Percentiles rank a stretch among this genome's conserved stretches.
These are phyloP conservation scores for Turritopsis rubra DNA, from an alignment of 30 jellyfish, hydroid and myxozoan genomes.

Conservation along the genomic window DNA sequence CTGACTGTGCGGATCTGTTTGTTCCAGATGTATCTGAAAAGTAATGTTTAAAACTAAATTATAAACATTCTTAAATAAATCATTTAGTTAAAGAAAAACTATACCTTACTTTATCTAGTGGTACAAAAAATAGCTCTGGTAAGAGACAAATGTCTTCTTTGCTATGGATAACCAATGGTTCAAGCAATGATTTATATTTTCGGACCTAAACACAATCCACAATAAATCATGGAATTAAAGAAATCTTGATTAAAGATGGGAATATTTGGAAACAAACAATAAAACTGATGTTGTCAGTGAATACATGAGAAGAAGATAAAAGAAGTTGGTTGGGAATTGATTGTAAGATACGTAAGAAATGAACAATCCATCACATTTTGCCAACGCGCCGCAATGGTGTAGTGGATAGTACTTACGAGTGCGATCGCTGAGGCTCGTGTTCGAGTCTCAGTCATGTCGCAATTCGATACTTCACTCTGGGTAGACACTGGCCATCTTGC, in stretches of 20 bases:
- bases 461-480: too few relatives aligned
- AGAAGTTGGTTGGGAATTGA: too few relatives aligned
- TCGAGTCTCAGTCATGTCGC: too few relatives aligned
- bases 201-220: slow-evolving; percentile 40
- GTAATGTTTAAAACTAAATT: not conserved
- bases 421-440: too few relatives aligned
- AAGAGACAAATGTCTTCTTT: slow-evolving; percentile 68
- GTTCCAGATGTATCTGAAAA: slow-evolving; percentile 82
- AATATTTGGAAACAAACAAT: too few relatives aligned
- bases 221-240: not conserved
- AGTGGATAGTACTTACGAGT: too few relatives aligned
- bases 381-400: too few relatives aligned
- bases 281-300: too few relatives aligned
- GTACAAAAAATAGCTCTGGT: slow-evolving; percentile 87
- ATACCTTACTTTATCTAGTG: slow-evolving; percentile 40
- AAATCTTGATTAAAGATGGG: not conserved
- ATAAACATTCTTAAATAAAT: not conserved
- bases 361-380: too few relatives aligned
- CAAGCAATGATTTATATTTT: slow-evolving; percentile 58
- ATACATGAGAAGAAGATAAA: too few relatives aligned
- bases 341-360: too few relatives aligned
- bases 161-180: slow-evolving; percentile 56
- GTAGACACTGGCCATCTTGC: too few relatives aligned
- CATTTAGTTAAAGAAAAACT: not conserved
- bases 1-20: slow-evolving; percentile 86